Conservation (phyloP, 2,888 invertebrate genomes). For the Thalpophila matura region DNA sequence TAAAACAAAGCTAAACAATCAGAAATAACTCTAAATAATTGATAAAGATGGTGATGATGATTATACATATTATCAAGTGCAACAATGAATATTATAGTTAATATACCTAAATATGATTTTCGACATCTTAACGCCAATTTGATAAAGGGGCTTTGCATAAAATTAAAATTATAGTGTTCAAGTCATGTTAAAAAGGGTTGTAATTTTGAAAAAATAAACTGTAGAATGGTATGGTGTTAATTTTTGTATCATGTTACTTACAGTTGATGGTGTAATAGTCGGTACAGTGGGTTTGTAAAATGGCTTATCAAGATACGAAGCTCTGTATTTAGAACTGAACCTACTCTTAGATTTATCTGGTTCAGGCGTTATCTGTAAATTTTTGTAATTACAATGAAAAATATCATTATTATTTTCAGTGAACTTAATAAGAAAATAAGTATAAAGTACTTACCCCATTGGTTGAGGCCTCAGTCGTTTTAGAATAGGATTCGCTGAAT, state of each 20-base stretch:
- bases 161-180: slow-evolving; percentile 20
- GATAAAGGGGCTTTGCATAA: slow-evolving; percentile 88
- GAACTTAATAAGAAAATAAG: not conserved
- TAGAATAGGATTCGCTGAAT: slow-evolving; percentile 81
- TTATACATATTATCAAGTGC: slow-evolving; percentile 46
- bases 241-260: slow-evolving; percentile 78
- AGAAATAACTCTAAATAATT: slow-evolving; percentile 40
- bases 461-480: slow-evolving; percentile 82
- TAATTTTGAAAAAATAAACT: slow-evolving; percentile 56
- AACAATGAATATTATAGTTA: slow-evolving; percentile 30
- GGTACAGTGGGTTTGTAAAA: slow-evolving; percentile 92
- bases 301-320: slow-evolving; percentile 88
- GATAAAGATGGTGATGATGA: slow-evolving; percentile 45
- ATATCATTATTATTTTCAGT: not conserved
- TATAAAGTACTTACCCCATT: slow-evolving; percentile 83
- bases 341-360: slow-evolving; percentile 87
- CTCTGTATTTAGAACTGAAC: slow-evolving; percentile 92
- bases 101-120: slow-evolving; percentile 47
- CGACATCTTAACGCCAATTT: slow-evolving; percentile 80
- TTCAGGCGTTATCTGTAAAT: slow-evolving; percentile 85
- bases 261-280: slow-evolving; percentile 89
- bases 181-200: slow-evolving; percentile 17
- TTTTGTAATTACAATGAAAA: slow-evolving; percentile 47
- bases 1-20: slow-evolving; percentile 4
- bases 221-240: slow-evolving; percentile 45